Conservation (phyloP, 2,113 vertebrate genomes). For the Romanogobio albipinnatus region DNA sequence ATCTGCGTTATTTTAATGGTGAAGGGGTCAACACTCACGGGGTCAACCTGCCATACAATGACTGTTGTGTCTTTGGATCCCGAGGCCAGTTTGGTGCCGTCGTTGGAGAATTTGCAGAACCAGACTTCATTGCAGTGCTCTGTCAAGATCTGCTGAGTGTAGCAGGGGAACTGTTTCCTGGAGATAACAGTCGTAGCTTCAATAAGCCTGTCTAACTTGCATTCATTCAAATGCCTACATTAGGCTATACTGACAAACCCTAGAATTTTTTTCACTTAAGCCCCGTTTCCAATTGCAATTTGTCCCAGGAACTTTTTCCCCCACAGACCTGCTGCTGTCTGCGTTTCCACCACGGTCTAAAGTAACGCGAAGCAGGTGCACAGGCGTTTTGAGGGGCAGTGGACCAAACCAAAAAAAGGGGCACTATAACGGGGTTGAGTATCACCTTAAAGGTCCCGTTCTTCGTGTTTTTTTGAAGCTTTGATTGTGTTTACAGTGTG, state of each 20-base stretch:
- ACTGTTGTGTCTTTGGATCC: constrained; percentile 98
- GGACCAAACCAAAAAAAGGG: too few relatives aligned
- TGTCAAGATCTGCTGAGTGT: constrained; percentile 95
- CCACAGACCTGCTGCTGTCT: too few relatives aligned
- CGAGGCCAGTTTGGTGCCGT: constrained; percentile 96
- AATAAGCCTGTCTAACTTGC: background rate
- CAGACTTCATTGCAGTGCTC: constrained; percentile 99
- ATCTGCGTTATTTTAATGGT: background rate
- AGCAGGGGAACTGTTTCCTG: constrained; percentile 98
- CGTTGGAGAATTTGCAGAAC: constrained; percentile 98
- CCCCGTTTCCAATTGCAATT: too few relatives aligned
- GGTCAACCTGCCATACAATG: constrained; percentile 96
- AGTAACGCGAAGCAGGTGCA: too few relatives aligned
- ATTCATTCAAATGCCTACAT: background rate
- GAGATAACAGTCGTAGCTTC: constrained; percentile 39
- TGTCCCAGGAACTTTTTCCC: too few relatives aligned
- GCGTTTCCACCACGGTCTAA: too few relatives aligned
- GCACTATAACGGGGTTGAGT: too few relatives aligned
- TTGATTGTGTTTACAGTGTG: too few relatives aligned
- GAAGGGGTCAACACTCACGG: constrained; percentile 78
- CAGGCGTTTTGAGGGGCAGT: too few relatives aligned
- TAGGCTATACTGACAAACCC: background rate
- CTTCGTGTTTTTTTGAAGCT: too few relatives aligned
- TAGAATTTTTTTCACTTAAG: too few relatives aligned
- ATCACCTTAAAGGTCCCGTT: too few relatives aligned